Evolutionary conservation across 2,888 invertebrate genomes (phyloP).

Genomic region (Augochlorella aurata): DNA sequence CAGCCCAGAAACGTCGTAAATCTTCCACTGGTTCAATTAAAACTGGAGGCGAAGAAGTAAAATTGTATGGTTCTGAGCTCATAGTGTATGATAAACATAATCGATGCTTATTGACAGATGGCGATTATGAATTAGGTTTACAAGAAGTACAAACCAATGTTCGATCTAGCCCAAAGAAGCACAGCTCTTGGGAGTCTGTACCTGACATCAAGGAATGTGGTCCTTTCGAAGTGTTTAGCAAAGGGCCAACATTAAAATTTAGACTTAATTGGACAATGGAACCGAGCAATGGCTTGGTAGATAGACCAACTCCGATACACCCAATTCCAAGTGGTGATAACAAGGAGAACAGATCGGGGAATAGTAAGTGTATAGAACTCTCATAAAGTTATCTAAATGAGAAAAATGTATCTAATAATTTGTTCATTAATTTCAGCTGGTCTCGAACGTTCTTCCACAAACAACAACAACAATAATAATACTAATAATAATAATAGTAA

Average conservation of each 20-base stretch:
- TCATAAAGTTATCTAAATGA: not conserved
- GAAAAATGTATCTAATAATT: not conserved
- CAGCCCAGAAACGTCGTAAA: conserved; percentile 88
- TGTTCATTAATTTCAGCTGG: conserved; percentile 67
- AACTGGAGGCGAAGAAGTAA: conserved; percentile 83
- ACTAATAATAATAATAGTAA: conserved; percentile 78
- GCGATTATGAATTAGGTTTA: conserved; percentile 94
- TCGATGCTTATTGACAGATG: conserved; percentile 92
- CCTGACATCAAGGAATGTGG: conserved; percentile 84
- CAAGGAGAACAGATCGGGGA: conserved; percentile 82
- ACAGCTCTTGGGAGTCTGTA: conserved; percentile 88
- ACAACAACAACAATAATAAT: conserved; percentile 76
- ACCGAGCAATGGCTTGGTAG: conserved; percentile 86
- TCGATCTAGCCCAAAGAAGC: conserved; percentile 85
- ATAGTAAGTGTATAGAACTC: conserved; percentile 33
- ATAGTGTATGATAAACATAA: conserved; percentile 95
- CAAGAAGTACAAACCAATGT: conserved; percentile 86
- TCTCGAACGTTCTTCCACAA: conserved; percentile 77
- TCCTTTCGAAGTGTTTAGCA: conserved; percentile 90
- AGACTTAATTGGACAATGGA: conserved; percentile 92
- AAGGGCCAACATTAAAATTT: conserved; percentile 92
- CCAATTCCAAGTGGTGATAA: conserved; percentile 79
- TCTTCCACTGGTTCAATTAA: conserved; percentile 81
- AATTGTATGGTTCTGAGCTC: conserved; percentile 90
- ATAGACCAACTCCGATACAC: conserved; percentile 85